phyloP scores from a whole-genome alignment of 1,140 invertebrate species.

The Panagrolaimus sp. region DNA sequence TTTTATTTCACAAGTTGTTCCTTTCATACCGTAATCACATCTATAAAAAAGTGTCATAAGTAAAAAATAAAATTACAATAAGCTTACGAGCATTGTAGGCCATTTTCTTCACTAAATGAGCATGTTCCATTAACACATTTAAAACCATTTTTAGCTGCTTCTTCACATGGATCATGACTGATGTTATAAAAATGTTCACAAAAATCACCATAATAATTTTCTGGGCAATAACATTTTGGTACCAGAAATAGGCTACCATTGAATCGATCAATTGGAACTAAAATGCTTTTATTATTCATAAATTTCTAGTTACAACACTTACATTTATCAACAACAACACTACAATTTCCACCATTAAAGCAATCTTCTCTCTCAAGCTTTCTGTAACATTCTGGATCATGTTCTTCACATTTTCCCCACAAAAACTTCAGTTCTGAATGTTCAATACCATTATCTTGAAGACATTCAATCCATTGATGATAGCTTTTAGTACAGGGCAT shows the following conservation, averaged over 20 bases:
- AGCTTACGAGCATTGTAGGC: neutral
- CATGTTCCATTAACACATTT: slow-evolving; percentile 13
- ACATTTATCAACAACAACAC: slow-evolving; percentile 10
- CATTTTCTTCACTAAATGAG: slow-evolving; percentile 6
- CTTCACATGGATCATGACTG: slow-evolving; percentile 22
- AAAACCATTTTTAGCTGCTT: neutral
- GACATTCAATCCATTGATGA: neutral
- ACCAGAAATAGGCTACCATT: slow-evolving; percentile 7
- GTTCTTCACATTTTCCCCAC: neutral
- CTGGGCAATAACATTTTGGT: slow-evolving; percentile 29
- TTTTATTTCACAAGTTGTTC: slow-evolving; percentile 22
- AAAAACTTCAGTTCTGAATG: neutral
- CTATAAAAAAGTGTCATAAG: slow-evolving; percentile 9
- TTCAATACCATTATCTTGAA: neutral
- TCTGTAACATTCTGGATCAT: neutral
- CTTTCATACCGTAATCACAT: slow-evolving; percentile 24
- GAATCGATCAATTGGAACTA: neutral
- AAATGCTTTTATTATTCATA: no score
- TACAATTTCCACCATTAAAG: slow-evolving; percentile 19
- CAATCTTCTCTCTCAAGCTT: neutral
- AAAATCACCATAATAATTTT: slow-evolving; percentile 23
- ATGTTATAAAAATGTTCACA: slow-evolving; percentile 14
- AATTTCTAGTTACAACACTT: no score
- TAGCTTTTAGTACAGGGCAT: neutral
- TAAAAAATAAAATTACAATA: no score